Conservation (phyloP, 2,888 invertebrate genomes). For the Prenolepis imparis region DNA sequence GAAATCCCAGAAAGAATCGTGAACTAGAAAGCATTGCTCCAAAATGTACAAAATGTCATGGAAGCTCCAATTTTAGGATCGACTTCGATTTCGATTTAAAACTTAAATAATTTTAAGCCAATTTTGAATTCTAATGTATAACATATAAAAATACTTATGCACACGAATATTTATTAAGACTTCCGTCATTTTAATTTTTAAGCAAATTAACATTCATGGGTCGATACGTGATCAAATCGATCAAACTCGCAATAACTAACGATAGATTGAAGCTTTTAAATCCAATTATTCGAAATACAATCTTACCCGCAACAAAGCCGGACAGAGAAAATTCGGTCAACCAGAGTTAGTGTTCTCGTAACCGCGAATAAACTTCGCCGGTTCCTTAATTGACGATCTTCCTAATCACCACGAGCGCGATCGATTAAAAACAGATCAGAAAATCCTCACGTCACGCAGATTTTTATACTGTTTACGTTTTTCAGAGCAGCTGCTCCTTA, state of each 20-base stretch:
- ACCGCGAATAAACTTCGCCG: conserved; percentile 5
- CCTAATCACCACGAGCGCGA: conserved; percentile 6
- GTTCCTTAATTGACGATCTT: conserved; percentile 14
- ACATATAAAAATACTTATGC: not conserved
- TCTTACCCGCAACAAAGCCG: conserved; percentile 12
- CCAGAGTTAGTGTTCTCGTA: not conserved
- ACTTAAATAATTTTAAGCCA: not conserved
- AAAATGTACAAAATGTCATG: not conserved
- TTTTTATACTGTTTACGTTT: not conserved
- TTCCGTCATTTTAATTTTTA: not conserved
- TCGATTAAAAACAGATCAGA: conserved; percentile 11
- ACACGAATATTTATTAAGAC: not conserved
- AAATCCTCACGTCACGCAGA: not conserved
- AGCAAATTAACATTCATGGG: not conserved
- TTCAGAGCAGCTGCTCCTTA: not conserved
- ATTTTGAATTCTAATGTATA: not conserved
- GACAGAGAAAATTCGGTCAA: conserved; percentile 34
- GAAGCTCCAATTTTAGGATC: not conserved
- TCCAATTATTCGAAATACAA: conserved; percentile 20
- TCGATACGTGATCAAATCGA: not conserved
- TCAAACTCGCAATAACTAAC: not conserved
- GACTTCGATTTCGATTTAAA: not conserved
- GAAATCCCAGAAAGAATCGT: not conserved
- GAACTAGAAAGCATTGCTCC: too few species aligned
- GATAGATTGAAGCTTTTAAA: not conserved